Conservation (phyloP, 2,888 invertebrate species). For the Melipona bicolor region DNA sequence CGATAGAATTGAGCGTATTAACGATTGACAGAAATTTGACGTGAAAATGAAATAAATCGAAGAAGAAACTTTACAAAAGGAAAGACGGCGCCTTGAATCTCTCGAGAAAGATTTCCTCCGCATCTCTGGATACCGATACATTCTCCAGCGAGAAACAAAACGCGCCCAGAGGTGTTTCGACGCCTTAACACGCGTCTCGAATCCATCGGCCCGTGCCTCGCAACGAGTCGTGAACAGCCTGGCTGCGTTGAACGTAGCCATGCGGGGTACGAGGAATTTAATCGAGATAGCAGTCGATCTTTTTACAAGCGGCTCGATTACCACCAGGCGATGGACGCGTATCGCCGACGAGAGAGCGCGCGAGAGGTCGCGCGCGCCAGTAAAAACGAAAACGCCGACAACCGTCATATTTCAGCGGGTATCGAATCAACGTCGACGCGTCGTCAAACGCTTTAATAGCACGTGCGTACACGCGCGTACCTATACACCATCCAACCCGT, state of each 20-base stretch:
- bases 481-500: too few species aligned
- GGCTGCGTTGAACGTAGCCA: background rate
- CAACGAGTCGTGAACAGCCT: slow-evolving; percentile 8
- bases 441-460: slow-evolving; percentile 33
- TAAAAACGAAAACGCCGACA: slow-evolving; percentile 53
- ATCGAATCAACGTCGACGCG: slow-evolving; percentile 49
- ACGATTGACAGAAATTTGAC: too few species aligned
- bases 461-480: background rate
- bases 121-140: too few species aligned
- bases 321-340: slow-evolving; percentile 20
- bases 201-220: background rate
- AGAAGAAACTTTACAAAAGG: too few species aligned
- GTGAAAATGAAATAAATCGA: too few species aligned
- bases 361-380: slow-evolving; percentile 17
- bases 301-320: slow-evolving; percentile 46
- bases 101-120: too few species aligned
- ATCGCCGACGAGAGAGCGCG: slow-evolving; percentile 17
- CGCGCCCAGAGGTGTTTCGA: background rate
- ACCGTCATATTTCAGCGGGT: slow-evolving; percentile 51
- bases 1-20: too few species aligned
- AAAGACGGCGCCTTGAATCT: too few species aligned
- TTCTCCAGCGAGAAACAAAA: too few species aligned
- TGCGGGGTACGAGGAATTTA: slow-evolving; percentile 41
- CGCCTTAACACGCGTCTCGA: slow-evolving; percentile 16
- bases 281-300: slow-evolving; percentile 40